phyloP scores from a whole-genome alignment of 2,797 vertebrate species.

The Aselliscus stoliczkanus region DNA sequence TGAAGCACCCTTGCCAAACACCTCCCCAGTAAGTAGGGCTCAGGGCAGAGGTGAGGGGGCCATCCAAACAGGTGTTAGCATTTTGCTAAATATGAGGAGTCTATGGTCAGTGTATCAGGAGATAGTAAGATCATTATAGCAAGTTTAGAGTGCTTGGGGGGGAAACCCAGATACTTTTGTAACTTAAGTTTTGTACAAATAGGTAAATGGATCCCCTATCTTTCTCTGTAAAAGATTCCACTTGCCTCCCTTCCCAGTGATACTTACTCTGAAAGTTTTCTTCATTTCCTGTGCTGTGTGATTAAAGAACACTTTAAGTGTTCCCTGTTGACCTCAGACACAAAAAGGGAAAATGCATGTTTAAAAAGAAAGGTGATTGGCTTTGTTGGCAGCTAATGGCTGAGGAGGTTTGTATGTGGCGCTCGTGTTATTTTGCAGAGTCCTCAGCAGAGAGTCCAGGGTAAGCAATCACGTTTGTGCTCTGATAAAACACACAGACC shows the following conservation, averaged over 20 bases:
- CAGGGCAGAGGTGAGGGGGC: neutral
- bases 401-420: neutral
- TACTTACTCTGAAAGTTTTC: constrained; percentile 46
- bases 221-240: neutral
- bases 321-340: neutral
- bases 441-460: neutral
- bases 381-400: neutral
- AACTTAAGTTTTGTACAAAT: constrained; percentile 56
- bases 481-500: neutral
- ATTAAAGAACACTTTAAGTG: neutral
- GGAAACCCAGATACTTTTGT: constrained; percentile 23
- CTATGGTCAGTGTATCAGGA: neutral
- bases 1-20: neutral
- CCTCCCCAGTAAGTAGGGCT: neutral
- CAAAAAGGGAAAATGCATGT: neutral
- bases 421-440: neutral
- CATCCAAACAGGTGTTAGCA: neutral
- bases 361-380: neutral
- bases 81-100: neutral
- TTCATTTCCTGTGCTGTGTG: neutral
- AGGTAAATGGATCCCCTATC: constrained; percentile 48
- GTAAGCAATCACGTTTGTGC: neutral
- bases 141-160: neutral
- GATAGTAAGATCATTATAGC: neutral
- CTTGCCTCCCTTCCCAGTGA: constrained; percentile 21